Conservation (phyloP, 2,797 vertebrate species). For the Eleutherodactylus coqui region DNA sequence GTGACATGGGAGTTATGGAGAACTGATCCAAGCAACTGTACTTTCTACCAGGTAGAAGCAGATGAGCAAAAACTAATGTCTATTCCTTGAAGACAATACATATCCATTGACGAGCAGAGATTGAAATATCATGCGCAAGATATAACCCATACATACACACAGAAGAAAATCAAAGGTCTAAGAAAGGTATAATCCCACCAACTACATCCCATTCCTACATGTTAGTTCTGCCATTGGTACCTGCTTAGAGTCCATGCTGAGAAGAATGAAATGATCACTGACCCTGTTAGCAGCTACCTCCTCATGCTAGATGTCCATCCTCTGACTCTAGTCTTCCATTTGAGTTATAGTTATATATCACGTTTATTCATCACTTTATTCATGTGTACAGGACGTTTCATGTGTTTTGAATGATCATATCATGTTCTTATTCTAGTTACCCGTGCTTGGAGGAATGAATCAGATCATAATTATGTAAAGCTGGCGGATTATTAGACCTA, state of each 20-base stretch:
- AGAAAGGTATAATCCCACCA: background rate
- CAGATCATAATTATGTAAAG: background rate
- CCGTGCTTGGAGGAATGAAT: constrained; percentile 12
- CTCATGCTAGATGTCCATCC: background rate
- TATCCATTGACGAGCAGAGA: background rate
- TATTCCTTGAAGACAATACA: background rate
- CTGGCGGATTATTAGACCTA: background rate
- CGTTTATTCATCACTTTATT: background rate
- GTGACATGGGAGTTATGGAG: background rate
- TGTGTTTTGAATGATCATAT: constrained; percentile 20
- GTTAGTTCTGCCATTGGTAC: background rate
- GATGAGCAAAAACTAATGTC: background rate
- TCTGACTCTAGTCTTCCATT: background rate
- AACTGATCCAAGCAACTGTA: background rate
- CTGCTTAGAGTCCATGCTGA: constrained; percentile 28
- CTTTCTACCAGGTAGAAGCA: background rate
- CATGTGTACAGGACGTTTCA: background rate
- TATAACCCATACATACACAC: background rate
- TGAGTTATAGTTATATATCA: background rate
- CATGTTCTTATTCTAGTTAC: background rate
- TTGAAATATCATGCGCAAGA: too few relatives aligned
- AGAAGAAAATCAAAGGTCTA: background rate
- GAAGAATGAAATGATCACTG: background rate
- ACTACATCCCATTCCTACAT: too few relatives aligned
- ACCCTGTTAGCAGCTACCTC: background rate